A percentile compares a stretch with the other conserved stretches of the same genome.
These are phyloP conservation scores for Acanthacorydalis orientalis DNA, from an alignment of 2,888 invertebrate genomes.

Conservation along the genomic window DNA sequence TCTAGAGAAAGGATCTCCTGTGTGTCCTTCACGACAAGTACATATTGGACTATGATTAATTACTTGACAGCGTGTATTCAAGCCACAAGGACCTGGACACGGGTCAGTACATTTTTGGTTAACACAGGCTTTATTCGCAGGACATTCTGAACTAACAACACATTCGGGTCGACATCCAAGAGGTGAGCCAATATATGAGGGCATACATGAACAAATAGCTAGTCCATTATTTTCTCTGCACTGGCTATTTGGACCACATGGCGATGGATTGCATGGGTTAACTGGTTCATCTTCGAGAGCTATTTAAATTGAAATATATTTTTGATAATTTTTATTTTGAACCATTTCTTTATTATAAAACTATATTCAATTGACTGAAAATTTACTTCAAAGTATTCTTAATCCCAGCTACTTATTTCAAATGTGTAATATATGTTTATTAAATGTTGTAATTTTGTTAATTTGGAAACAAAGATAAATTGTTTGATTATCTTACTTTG, in stretches of 20 bases:
- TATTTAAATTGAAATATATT: constrained; percentile 13
- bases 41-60: constrained; percentile 56
- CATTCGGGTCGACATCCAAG: constrained; percentile 53
- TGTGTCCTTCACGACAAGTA: constrained; percentile 40
- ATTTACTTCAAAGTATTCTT: no score
- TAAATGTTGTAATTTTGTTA: no score
- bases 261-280: constrained; percentile 36
- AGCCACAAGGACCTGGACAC: constrained; percentile 54
- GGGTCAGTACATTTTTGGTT: constrained; percentile 55
- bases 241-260: constrained; percentile 44
- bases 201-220: constrained; percentile 53
- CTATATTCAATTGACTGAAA: no score
- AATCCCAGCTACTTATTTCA: no score
- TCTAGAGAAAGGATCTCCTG: constrained; percentile 30
- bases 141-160: constrained; percentile 47
- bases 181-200: constrained; percentile 48
- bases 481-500: neutral
- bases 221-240: constrained; percentile 38
- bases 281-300: constrained; percentile 9
- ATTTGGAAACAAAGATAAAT: neutral
- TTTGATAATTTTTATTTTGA: constrained; percentile 5
- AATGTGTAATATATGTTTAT: no score
- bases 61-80: constrained; percentile 50
- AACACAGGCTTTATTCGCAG: constrained; percentile 41
- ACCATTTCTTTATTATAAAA: no score